These are phyloP conservation scores for Hippocampus kuda DNA, from an alignment of 2,797 vertebrate species.

Conservation along the genomic window DNA sequence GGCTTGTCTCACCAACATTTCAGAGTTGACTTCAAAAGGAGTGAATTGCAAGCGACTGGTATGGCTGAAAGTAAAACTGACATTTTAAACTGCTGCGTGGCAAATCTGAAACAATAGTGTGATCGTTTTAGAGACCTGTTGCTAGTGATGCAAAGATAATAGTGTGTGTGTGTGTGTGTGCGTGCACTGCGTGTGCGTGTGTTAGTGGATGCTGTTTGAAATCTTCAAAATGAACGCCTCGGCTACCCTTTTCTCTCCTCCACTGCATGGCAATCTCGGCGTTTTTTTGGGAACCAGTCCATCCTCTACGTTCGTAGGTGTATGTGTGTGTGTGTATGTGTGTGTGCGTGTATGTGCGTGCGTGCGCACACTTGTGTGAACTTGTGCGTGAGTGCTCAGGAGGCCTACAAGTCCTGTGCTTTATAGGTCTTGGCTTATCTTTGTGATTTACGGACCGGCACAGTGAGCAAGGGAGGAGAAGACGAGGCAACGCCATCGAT, in stretches of 20 bases:
- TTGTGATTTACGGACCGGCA: slow-evolving; percentile 50
- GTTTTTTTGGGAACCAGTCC: slow-evolving; percentile 34
- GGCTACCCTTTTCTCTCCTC: slow-evolving; percentile 18
- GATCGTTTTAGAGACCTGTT: slow-evolving; percentile 9
- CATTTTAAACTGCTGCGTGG: background rate
- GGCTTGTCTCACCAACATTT: background rate
- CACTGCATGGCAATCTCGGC: slow-evolving; percentile 1
- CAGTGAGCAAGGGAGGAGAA: slow-evolving; percentile 49
- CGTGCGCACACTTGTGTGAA: slow-evolving; percentile 4
- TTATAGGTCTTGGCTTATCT: slow-evolving; percentile 53
- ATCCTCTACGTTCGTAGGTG: slow-evolving; percentile 15
- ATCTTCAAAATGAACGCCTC: slow-evolving; percentile 27
- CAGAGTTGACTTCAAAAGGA: background rate
- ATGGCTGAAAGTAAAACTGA: background rate
- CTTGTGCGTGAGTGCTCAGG: slow-evolving; percentile 17
- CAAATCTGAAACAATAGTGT: slow-evolving; percentile 13
- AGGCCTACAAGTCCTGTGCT: slow-evolving; percentile 44
- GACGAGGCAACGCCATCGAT: slow-evolving; percentile 53
- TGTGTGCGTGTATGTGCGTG: slow-evolving; percentile 2
- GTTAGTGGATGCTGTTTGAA: background rate
- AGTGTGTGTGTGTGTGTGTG: background rate
- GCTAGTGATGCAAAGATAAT: background rate
- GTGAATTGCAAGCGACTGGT: background rate
- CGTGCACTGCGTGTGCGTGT: too few species aligned
- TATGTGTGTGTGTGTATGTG: background rate